Evolutionary conservation across 2,888 invertebrate genomes (phyloP).

Genomic region (Salticus scenicus): DNA sequence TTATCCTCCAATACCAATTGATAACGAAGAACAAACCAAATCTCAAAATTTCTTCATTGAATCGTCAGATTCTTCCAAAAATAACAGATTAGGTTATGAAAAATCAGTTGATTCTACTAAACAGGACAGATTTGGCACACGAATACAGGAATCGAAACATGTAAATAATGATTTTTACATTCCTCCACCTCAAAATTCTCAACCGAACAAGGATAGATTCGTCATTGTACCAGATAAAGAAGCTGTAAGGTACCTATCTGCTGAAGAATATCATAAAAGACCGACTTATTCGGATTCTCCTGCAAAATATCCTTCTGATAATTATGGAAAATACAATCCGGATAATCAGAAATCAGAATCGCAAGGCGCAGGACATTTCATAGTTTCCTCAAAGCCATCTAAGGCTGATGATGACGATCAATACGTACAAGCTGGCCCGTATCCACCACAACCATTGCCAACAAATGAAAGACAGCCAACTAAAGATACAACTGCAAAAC

Average conservation of each 20-base stretch:
- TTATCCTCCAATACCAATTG: slow-evolving; percentile 52
- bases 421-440: slow-evolving; percentile 47
- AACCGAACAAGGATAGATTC: slow-evolving; percentile 28
- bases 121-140: slow-evolving; percentile 29
- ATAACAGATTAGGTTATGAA: slow-evolving; percentile 19
- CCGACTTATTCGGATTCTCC: slow-evolving; percentile 33
- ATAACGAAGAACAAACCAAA: slow-evolving; percentile 43
- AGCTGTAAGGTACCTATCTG: slow-evolving; percentile 32
- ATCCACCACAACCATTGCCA: slow-evolving; percentile 33
- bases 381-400: slow-evolving; percentile 36
- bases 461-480: slow-evolving; percentile 28
- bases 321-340: neutral
- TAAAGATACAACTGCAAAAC: slow-evolving; percentile 48
- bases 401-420: slow-evolving; percentile 25
- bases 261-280: slow-evolving; percentile 51
- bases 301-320: no score
- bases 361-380: slow-evolving; percentile 41
- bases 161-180: slow-evolving; percentile 43
- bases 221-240: slow-evolving; percentile 32
- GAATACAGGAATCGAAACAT: slow-evolving; percentile 29
- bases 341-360: slow-evolving; percentile 36
- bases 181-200: slow-evolving; percentile 11
- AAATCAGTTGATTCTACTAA: slow-evolving; percentile 28
- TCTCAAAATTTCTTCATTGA: slow-evolving; percentile 37
- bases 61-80: neutral